Conservation (phyloP, 2,113 vertebrate species). For the Heptranchias perlo region DNA sequence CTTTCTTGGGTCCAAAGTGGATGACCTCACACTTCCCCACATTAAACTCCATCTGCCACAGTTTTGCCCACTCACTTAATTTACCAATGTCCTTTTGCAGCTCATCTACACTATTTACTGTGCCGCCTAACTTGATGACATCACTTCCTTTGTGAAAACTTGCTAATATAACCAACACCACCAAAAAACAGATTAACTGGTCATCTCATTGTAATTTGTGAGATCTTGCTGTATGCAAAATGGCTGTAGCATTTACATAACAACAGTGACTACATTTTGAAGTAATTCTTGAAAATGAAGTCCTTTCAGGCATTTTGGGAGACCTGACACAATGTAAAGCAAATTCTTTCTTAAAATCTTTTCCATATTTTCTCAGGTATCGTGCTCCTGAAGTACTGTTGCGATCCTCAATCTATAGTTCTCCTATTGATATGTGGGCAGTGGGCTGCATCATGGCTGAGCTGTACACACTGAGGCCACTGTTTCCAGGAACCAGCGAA, state of each 20-base stretch:
- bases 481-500: constrained; percentile 96
- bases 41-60: no score
- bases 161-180: not conserved
- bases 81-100: no score
- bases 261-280: not conserved
- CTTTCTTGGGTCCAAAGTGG: no score
- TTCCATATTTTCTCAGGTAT: constrained; percentile 64
- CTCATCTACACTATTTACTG: not conserved
- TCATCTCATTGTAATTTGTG: not conserved
- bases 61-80: no score
- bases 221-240: not conserved
- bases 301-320: not conserved
- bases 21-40: no score
- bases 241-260: not conserved
- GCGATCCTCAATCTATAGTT: constrained; percentile 81
- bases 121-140: not conserved
- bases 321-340: not conserved
- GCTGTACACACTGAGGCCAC: constrained; percentile 85
- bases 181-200: not conserved
- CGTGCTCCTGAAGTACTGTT: constrained; percentile 93
- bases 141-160: not conserved
- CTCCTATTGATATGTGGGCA: constrained; percentile 94
- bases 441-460: constrained; percentile 98
- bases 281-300: not conserved
- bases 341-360: not conserved